Base-by-base conservation (phyloP, 2,888 invertebrate species). In the Listrodromus nycthemerus region DNA sequence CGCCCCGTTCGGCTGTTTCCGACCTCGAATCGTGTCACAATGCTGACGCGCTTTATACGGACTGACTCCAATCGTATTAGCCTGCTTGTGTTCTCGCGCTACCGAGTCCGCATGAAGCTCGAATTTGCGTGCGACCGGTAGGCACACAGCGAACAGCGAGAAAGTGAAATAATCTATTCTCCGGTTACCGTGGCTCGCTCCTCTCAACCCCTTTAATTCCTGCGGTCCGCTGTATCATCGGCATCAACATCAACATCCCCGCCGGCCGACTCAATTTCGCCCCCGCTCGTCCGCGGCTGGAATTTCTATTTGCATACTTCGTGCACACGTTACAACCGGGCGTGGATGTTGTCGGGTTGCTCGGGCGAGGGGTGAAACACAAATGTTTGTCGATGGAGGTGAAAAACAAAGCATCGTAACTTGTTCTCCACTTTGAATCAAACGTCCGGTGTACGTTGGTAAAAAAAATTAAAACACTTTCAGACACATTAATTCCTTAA, bases 31-130 rank as follows among this genome's bases (percentile, higher is more conserved):
- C 55, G 55, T 55, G 55, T 55, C 55, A 55, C 55, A 55, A 8
- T 24, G 19, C 24, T 19, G 3, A 24, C 24, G 19, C 21, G 21
- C 10, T 55, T 19, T 24, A 6, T 55, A 55, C 24, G 24, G 24
- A 55, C 21, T 21, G 55, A 55, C 55, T 55, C 19, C 24, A 55
- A 55, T 55, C 55, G 55, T 55, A 55, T 55, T 55, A 55, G 55
- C 55, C 55, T 55, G 10, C 24, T 55, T 55, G 2, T 55, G 55
- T 55, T 55, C 55, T 55, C 10, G 10, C 55, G 24, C 19, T 55
- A 24, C 19, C 41, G 41, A 41, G 41, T 41, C 13, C 41, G 13
- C 41, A 24, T 13, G 55, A 10, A 24, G 21, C 21, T 8, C 8
- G 55, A 19, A 24, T 55, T 55, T 24, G 55, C 24, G 55, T 21